Conservation (phyloP, 2,888 invertebrate species). For the Melieria picta region DNA sequence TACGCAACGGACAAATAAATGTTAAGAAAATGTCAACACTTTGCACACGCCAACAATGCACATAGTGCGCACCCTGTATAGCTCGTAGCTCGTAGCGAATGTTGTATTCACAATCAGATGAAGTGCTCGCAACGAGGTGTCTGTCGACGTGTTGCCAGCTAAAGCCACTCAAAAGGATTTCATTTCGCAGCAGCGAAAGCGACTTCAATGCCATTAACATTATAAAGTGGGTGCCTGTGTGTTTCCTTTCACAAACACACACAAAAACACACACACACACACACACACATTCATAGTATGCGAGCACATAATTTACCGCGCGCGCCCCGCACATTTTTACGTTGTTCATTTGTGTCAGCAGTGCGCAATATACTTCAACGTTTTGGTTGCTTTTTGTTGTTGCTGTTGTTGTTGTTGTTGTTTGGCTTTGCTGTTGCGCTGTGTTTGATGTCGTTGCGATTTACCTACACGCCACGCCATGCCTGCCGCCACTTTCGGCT, state of each 20-base stretch:
- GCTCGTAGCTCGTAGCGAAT: too few species aligned
- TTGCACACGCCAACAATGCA: too few species aligned
- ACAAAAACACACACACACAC: not conserved
- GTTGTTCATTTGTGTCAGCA: slow-evolving; percentile 15
- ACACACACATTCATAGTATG: slow-evolving; percentile 46
- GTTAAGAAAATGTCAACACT: too few species aligned
- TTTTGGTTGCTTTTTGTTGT: slow-evolving; percentile 3
- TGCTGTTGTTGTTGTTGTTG: slow-evolving; percentile 1
- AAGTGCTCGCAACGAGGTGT: too few species aligned
- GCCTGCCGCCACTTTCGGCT: too few species aligned
- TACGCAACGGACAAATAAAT: too few species aligned
- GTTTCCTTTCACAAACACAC: not conserved
- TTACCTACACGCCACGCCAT: too few species aligned
- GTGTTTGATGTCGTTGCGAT: too few species aligned
- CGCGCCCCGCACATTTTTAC: not conserved
- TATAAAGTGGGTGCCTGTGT: not conserved
- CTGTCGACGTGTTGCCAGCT: too few species aligned
- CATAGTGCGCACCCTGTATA: too few species aligned
- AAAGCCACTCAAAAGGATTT: too few species aligned
- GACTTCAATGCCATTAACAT: not conserved
- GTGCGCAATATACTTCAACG: not conserved
- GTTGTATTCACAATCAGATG: too few species aligned
- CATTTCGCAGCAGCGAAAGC: not conserved
- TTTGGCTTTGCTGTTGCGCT: not conserved
- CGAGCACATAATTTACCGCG: not conserved